Evolutionary conservation across 2,888 invertebrate genomes (phyloP).

Genomic region (Alloplasta piceator): DNA sequence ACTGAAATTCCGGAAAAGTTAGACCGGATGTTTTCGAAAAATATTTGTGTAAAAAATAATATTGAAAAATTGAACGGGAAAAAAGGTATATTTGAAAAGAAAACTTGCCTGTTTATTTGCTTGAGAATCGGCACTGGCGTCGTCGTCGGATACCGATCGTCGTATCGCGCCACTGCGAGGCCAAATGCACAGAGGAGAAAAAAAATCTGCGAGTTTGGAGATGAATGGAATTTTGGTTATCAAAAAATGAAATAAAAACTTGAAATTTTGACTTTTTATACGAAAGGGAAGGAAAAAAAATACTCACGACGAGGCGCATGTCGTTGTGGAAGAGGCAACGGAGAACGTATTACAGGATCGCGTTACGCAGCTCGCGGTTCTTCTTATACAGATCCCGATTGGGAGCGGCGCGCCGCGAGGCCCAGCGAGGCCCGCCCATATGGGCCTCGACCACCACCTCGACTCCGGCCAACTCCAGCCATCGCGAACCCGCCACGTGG

Average conservation of each 20-base stretch:
- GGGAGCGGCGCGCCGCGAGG: constrained; percentile 79
- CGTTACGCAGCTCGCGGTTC: constrained; percentile 76
- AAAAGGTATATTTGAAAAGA: background rate
- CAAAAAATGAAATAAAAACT: background rate
- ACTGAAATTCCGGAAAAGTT: too few species aligned
- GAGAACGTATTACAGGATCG: constrained; percentile 80
- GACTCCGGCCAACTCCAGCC: constrained; percentile 60
- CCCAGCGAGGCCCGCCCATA: constrained; percentile 81
- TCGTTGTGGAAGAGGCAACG: constrained; percentile 75
- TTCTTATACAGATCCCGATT: constrained; percentile 82
- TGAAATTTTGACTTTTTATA: background rate
- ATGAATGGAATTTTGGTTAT: constrained; percentile 9
- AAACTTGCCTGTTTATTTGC: constrained; percentile 89
- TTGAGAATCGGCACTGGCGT: constrained; percentile 92
- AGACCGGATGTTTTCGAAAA: too few species aligned
- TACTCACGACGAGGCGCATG: constrained; percentile 80
- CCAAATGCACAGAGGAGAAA: constrained; percentile 71
- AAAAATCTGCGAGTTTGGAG: constrained; percentile 72
- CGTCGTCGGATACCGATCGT: constrained; percentile 81
- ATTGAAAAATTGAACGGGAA: too few species aligned
- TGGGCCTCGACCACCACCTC: constrained; percentile 80
- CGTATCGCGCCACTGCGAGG: constrained; percentile 75
- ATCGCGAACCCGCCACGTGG: constrained; percentile 64
- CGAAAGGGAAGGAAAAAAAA: constrained; percentile 43
- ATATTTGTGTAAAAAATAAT: too few species aligned